These are phyloP conservation scores for Campylomormyrus tamandua DNA, from an alignment of 2,113 vertebrate genomes.

Conservation along the genomic window DNA sequence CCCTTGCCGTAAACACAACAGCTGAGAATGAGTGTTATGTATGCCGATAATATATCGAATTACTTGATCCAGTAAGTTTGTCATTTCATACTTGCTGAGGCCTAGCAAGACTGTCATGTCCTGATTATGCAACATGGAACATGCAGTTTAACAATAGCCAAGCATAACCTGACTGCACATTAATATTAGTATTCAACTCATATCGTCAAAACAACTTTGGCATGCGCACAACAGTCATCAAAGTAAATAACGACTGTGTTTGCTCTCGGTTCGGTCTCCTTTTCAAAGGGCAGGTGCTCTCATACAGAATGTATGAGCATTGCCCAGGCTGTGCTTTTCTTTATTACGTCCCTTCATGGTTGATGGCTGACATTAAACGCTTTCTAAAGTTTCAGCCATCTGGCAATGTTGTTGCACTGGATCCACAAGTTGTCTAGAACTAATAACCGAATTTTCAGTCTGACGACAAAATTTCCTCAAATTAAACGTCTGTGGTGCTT, in stretches of 20 bases:
- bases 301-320: slow-evolving; percentile 44
- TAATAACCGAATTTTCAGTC: not conserved
- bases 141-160: slow-evolving; percentile 22
- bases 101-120: not conserved
- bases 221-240: slow-evolving; percentile 31
- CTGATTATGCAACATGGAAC: not conserved
- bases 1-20: not conserved
- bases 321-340: slow-evolving; percentile 40
- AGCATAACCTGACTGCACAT: not conserved
- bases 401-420: slow-evolving; percentile 33
- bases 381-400: slow-evolving; percentile 35
- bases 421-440: slow-evolving; percentile 17
- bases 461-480: not conserved
- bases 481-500: slow-evolving; percentile 15
- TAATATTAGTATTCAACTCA: slow-evolving; percentile 28
- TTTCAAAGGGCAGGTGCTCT: slow-evolving; percentile 32
- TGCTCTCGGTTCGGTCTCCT: slow-evolving; percentile 36
- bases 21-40: not conserved
- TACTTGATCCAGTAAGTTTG: not conserved
- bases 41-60: not conserved
- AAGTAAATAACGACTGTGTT: slow-evolving; percentile 42
- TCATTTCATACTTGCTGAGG: not conserved
- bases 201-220: slow-evolving; percentile 31
- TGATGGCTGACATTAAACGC: slow-evolving; percentile 33
- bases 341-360: slow-evolving; percentile 34